phyloP scores from a whole-genome alignment of 2,113 vertebrate genomes.

The Podarcis raffonei region DNA sequence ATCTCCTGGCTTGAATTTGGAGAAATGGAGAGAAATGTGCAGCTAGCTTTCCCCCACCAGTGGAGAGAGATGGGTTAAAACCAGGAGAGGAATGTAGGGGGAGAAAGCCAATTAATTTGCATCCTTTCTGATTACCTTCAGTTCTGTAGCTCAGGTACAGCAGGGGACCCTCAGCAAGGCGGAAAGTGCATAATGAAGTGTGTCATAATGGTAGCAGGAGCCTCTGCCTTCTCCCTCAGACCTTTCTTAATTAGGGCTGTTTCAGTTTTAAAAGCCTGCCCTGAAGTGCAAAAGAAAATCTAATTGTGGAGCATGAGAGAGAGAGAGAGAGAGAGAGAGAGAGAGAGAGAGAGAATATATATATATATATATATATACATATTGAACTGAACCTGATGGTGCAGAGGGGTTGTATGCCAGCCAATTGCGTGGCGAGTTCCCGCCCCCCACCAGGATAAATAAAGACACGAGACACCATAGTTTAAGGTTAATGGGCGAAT shows the following conservation, averaged over 20 bases:
- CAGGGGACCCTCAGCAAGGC: slow-evolving; percentile 63
- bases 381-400: neutral
- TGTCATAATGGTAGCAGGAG: slow-evolving; percentile 64
- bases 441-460: too few relatives aligned
- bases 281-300: slow-evolving; percentile 25
- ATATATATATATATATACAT: neutral
- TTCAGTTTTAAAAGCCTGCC: slow-evolving; percentile 55
- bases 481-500: too few relatives aligned
- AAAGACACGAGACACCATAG: too few relatives aligned
- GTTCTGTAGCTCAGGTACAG: slow-evolving; percentile 63
- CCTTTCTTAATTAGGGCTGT: slow-evolving; percentile 69
- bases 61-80: slow-evolving; percentile 43
- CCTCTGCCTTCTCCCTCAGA: slow-evolving; percentile 47
- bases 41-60: slow-evolving; percentile 31
- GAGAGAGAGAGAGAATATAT: neutral
- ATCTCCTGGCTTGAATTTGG: slow-evolving; percentile 47
- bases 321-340: neutral
- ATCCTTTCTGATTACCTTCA: slow-evolving; percentile 68
- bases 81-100: slow-evolving; percentile 50
- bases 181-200: slow-evolving; percentile 67
- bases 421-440: too few relatives aligned
- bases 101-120: slow-evolving; percentile 69
- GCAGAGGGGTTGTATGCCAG: neutral
- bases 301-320: neutral
- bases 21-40: slow-evolving; percentile 34